A percentile compares a stretch with the other conserved stretches of the same genome.
These are phyloP conservation scores for Cyprinodon brontotheroides DNA, from an alignment of 2,113 vertebrate genomes.

Conservation along the genomic window DNA sequence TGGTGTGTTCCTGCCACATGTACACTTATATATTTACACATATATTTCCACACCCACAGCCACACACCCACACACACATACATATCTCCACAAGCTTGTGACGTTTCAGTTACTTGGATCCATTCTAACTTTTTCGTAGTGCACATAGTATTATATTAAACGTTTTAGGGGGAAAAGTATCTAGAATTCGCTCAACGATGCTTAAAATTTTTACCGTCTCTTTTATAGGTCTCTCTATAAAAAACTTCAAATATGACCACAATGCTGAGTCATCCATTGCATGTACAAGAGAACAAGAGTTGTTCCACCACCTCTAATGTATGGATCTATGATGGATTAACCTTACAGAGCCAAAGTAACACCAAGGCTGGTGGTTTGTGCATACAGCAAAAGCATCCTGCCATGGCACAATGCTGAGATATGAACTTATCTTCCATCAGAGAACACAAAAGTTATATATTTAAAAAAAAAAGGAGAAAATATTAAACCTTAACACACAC, in stretches of 20 bases:
- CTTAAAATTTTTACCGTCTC: conserved; percentile 46
- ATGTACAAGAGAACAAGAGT: conserved; percentile 54
- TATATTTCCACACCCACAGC: conserved; percentile 54
- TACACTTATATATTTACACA: conserved; percentile 80
- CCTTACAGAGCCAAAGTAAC: conserved; percentile 62
- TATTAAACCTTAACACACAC: conserved; percentile 61
- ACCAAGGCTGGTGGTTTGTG: conserved; percentile 70
- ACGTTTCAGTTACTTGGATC: conserved; percentile 68
- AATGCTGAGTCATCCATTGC: conserved; percentile 69
- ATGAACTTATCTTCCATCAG: conserved; percentile 63
- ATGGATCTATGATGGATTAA: conserved; percentile 54
- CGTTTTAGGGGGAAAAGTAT: conserved; percentile 25
- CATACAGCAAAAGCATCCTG: conserved; percentile 74
- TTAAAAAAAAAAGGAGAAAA: conserved; percentile 34
- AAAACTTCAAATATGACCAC: conserved; percentile 63
- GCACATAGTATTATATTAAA: conserved; percentile 70
- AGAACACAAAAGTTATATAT: conserved; percentile 59
- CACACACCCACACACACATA: conserved; percentile 54
- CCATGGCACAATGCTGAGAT: conserved; percentile 69
- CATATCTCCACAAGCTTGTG: conserved; percentile 60
- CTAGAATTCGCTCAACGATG: conserved; percentile 61
- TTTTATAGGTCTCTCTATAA: conserved; percentile 66
- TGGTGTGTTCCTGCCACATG: conserved; percentile 79
- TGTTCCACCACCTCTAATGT: conserved; percentile 49
- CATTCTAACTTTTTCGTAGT: conserved; percentile 68